Conservation (phyloP, 2,888 invertebrate genomes). For the Pyralis farinalis region DNA sequence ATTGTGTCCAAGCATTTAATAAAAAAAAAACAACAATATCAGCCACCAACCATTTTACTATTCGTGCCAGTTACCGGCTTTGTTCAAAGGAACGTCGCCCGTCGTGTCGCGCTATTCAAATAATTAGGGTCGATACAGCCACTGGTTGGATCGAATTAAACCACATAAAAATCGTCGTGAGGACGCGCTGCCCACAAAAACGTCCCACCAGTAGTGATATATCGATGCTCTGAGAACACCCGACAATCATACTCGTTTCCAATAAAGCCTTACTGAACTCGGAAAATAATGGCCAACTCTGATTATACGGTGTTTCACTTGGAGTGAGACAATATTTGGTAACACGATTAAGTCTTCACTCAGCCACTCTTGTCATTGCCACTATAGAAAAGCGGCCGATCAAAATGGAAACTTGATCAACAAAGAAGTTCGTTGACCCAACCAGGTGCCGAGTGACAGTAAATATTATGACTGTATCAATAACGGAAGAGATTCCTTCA, state of each 20-base stretch:
- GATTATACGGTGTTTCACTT: slow-evolving; percentile 29
- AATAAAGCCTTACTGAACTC: slow-evolving; percentile 46
- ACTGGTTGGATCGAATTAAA: slow-evolving; percentile 64
- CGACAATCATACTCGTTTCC: slow-evolving; percentile 40
- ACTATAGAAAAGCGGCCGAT: slow-evolving; percentile 35
- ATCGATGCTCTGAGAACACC: slow-evolving; percentile 34
- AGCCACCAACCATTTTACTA: slow-evolving; percentile 34
- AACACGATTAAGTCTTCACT: slow-evolving; percentile 44
- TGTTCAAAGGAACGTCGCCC: slow-evolving; percentile 59
- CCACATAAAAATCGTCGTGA: slow-evolving; percentile 62
- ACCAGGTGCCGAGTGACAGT: slow-evolving; percentile 68
- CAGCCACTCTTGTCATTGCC: slow-evolving; percentile 49
- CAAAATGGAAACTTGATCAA: slow-evolving; percentile 47
- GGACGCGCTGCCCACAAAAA: slow-evolving; percentile 50
- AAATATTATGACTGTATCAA: slow-evolving; percentile 61
- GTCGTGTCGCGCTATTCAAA: slow-evolving; percentile 71
- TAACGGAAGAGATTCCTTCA: slow-evolving; percentile 66
- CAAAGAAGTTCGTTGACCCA: slow-evolving; percentile 50
- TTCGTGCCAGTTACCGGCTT: slow-evolving; percentile 52
- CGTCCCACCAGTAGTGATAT: slow-evolving; percentile 48
- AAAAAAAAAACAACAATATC: slow-evolving; percentile 16
- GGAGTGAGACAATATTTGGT: slow-evolving; percentile 33
- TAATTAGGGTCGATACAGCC: slow-evolving; percentile 70
- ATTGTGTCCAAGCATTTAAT: slow-evolving; percentile 20
- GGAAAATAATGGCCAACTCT: slow-evolving; percentile 25